Conservation (phyloP, 2,113 vertebrate species). For the Rhinolophus sinicus region DNA sequence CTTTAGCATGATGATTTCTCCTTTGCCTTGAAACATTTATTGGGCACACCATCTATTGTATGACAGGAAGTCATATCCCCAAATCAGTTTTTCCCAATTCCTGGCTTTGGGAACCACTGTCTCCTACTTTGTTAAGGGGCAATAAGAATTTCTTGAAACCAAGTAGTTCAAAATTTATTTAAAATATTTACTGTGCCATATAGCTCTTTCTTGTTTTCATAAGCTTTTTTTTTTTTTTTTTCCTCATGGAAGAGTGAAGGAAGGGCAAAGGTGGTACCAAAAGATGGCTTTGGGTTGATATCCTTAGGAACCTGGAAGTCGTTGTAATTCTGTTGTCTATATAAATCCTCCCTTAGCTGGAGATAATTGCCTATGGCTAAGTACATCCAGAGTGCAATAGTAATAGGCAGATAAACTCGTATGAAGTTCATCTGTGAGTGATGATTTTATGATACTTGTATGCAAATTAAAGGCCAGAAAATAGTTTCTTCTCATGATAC, state of each 20-base stretch:
- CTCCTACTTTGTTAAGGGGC: not conserved
- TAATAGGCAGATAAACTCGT: not conserved
- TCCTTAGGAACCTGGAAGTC: not conserved
- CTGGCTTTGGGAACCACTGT: not conserved
- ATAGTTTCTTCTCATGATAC: constrained; percentile 38
- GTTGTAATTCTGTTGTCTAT: not conserved
- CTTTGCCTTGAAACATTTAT: not conserved
- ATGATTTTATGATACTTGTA: not conserved
- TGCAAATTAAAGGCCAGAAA: constrained; percentile 46
- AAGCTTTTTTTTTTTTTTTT: not conserved
- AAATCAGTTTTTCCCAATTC: not conserved
- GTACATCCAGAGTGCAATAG: not conserved
- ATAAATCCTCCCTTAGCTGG: not conserved
- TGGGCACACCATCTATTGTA: not conserved
- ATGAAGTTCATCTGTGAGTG: not conserved
- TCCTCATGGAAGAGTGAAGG: not conserved
- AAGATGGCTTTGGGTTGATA: not conserved
- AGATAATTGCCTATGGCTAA: not conserved
- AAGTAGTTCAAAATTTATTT: constrained; percentile 8
- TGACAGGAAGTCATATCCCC: not conserved
- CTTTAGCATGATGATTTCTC: not conserved
- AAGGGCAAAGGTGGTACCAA: not conserved
- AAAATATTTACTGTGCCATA: constrained; percentile 21
- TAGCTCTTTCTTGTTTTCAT: constrained; percentile 12
- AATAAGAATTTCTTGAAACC: constrained; percentile 32